Conservation (phyloP, 2,888 invertebrate species). For the Campoplex capitator region DNA sequence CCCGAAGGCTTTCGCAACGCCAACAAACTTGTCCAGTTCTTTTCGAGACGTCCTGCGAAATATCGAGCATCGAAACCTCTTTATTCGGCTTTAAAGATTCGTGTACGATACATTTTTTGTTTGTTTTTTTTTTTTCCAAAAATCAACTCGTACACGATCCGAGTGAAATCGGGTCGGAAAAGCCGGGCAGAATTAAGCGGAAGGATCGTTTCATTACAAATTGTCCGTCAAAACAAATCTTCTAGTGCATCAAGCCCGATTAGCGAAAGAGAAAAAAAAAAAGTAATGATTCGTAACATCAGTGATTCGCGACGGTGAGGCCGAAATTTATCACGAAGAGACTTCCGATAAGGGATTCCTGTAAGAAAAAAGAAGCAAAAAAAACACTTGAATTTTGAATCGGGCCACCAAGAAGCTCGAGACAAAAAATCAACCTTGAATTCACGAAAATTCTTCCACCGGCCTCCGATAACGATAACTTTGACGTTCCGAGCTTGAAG, state of each 20-base stretch:
- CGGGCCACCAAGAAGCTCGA: neutral
- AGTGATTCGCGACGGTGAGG: neutral
- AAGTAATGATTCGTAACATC: neutral
- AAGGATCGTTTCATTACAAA: neutral
- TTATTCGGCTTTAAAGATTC: neutral
- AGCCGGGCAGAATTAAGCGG: neutral
- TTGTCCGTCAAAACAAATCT: neutral
- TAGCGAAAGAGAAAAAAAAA: neutral
- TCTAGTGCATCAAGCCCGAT: neutral
- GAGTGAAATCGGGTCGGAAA: neutral
- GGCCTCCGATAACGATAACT: neutral
- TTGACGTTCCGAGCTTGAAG: neutral
- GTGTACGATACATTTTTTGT: neutral
- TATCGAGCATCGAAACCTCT: conserved; percentile 4
- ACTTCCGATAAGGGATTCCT: neutral
- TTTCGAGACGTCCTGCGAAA: conserved; percentile 23
- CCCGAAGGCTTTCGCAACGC: conserved; percentile 18
- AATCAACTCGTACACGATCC: neutral
- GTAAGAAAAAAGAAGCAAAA: neutral
- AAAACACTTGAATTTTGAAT: conserved; percentile 7
- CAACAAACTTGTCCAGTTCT: conserved; percentile 19
- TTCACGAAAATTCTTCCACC: neutral
- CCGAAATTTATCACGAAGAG: neutral
- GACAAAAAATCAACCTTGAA: neutral
- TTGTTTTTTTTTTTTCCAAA: neutral